Conservation (phyloP, 35 echinoderm and acorn worm genomes). For the Heliocidaris tuberculata region DNA sequence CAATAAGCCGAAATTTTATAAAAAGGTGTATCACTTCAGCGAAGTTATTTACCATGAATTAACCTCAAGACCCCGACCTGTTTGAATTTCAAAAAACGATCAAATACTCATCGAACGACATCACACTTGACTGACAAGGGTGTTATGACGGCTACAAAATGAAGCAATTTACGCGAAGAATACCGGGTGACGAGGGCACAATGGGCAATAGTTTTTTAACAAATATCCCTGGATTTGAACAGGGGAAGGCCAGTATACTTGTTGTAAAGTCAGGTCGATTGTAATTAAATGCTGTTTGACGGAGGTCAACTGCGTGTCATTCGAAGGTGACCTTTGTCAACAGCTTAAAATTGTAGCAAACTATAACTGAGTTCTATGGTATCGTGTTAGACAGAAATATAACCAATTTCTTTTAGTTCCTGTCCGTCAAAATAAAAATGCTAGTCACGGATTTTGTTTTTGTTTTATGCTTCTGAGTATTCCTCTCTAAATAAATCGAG, state of each 20-base stretch:
- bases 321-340: background rate
- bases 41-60: constrained; percentile 12
- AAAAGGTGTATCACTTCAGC: background rate
- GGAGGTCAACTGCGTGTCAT: background rate
- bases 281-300: background rate
- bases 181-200: background rate
- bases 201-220: background rate
- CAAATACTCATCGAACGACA: background rate
- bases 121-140: background rate
- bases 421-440: no score
- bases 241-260: background rate
- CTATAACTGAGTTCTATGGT: background rate
- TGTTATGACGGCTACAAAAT: background rate
- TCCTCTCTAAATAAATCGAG: no score
- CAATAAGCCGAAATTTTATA: background rate
- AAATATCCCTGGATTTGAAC: background rate
- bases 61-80: background rate
- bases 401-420: no score
- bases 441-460: no score
- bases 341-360: background rate
- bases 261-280: background rate
- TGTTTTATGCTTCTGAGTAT: no score
- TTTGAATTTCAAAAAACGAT: background rate
- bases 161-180: constrained; percentile 16
- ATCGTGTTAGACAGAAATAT: no score